Conservation (phyloP, 1,140 invertebrate species). For the Megathymus violae region DNA sequence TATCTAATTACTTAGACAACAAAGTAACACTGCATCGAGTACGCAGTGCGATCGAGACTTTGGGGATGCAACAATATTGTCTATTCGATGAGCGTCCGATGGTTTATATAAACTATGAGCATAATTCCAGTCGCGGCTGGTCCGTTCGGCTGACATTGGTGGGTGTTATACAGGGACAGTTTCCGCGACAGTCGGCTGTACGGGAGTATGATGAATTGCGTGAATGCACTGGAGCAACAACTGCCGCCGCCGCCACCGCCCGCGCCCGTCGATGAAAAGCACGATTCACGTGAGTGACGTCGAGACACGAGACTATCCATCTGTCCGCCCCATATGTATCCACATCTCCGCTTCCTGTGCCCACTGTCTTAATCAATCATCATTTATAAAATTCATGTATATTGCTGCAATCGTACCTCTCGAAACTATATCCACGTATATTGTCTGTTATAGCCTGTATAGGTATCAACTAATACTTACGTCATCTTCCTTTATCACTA, state of each 20-base stretch:
- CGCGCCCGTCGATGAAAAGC: conserved; percentile 90
- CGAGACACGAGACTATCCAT: background rate
- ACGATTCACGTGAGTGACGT: conserved; percentile 90
- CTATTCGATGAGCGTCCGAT: no score
- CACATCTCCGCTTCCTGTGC: conserved; percentile 1
- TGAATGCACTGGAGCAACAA: conserved; percentile 91
- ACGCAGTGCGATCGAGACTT: conserved; percentile 21
- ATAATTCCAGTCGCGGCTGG: conserved; percentile 28
- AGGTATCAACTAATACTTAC: no score
- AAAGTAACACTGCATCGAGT: conserved; percentile 31
- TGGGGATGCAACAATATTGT: no score
- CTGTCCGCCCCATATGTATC: background rate
- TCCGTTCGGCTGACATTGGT: conserved; percentile 44
- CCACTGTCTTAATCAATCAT: conserved; percentile 6
- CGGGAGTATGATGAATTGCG: conserved; percentile 94
- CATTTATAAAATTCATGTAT: background rate
- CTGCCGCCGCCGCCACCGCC: conserved; percentile 89
- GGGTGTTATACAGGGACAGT: conserved; percentile 77
- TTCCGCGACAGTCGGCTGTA: conserved; percentile 84
- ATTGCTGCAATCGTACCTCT: background rate
- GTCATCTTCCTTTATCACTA: background rate
- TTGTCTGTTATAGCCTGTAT: background rate
- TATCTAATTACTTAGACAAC: conserved; percentile 4
- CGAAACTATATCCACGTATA: background rate
- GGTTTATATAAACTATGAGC: no score